Evolutionary conservation across 2,797 vertebrate species (phyloP), one percentile per base, ranked within the genome.

Genomic region (Tokudaia tokunoshimensis): DNA sequence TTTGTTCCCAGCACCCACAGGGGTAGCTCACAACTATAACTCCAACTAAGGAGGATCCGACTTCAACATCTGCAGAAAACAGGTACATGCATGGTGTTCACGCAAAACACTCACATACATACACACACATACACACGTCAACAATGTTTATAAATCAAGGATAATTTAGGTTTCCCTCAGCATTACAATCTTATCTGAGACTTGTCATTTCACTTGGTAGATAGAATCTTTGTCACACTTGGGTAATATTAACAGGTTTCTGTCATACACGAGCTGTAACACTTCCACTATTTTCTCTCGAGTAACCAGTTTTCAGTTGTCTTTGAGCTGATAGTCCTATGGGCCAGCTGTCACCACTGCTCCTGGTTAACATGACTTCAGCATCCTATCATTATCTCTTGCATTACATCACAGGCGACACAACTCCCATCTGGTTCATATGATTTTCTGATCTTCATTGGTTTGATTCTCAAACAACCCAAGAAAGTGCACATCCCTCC

Each of bases 391-490:
- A 89, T 63, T 89, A 85, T 50, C 83, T 89, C 87, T 81, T 82
- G 34, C 85, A 74, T 61, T 34, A 72, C n/a, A 93, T 87, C 26
- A 63, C n/a, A 89, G 63, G 5, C 67, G 94, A 74, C 55, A 85
- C 78, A 83, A 59, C 59, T 12, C 52, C 20, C 34, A 85, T 10
- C 29, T 3, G 80, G 9, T 65, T 92, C 79, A 41, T 67, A 50
- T 95, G 74, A 65, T 93, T 31, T 96, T 94, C 34, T 95, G 52
- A 81, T 76, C 59, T 94, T 81, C n/a, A 70, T 89, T 57, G 84
- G 72, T 37, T 75, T 65, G 29, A 47, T 80, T 93, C 14, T 75
- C 55, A 94, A 75, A 75, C 17, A 65, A 91, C 47, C 41, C 34
- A 83, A 76, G 17, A 92, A 5, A 74, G 9, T 59, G 31, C 50